A percentile compares a stretch with the other conserved stretches of the same genome.
Evolutionary conservation across 2,113 vertebrate genomes (phyloP).

Genomic region (Peromyscus maniculatus): DNA sequence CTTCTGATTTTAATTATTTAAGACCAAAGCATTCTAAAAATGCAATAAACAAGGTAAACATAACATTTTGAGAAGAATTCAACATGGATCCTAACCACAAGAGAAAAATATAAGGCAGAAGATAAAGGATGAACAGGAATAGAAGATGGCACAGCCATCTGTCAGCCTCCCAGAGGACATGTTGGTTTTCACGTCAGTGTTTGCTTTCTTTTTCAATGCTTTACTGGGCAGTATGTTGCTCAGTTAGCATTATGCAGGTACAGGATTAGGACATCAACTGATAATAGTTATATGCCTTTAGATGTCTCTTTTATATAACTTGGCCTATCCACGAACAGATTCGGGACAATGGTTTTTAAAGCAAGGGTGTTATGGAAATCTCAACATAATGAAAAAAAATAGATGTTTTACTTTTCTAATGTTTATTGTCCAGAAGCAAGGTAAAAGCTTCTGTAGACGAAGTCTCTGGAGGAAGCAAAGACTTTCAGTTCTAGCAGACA

Average conservation of each 20-base stretch:
- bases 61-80: constrained; percentile 50
- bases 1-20: constrained; percentile 42
- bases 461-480: not conserved
- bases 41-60: constrained; percentile 11
- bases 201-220: constrained; percentile 48
- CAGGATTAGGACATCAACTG: not conserved
- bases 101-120: constrained; percentile 58
- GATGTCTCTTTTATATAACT: not conserved
- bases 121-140: constrained; percentile 49
- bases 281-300: not conserved
- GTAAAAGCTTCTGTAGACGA: not conserved
- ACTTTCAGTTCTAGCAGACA: not conserved
- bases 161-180: constrained; percentile 67
- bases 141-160: constrained; percentile 63
- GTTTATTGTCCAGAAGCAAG: constrained; percentile 7
- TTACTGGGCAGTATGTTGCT: not conserved
- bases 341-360: constrained; percentile 29
- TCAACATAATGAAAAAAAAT: not conserved
- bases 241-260: not conserved
- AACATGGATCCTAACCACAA: constrained; percentile 47
- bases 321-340: not conserved
- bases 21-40: constrained; percentile 22
- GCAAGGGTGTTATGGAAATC: constrained; percentile 3
- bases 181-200: not conserved
- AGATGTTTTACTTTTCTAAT: not conserved